Conservation (phyloP, 2,888 invertebrate species). For the Hydraecia micacea region DNA sequence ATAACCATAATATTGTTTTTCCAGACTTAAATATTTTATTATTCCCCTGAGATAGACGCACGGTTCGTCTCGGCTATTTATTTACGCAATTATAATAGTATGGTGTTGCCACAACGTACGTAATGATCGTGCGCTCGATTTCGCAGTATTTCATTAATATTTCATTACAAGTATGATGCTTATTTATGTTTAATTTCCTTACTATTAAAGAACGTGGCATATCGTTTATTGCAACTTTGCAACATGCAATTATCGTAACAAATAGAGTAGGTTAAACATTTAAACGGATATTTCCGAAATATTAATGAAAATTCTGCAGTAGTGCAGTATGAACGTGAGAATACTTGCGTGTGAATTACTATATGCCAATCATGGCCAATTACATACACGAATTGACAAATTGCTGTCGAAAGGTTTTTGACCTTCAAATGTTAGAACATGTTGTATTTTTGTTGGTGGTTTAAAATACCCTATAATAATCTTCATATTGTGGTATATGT, state of each 20-base stretch:
- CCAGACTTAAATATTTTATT: slow-evolving; percentile 33
- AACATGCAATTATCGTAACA: slow-evolving; percentile 38
- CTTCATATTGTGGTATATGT: not conserved
- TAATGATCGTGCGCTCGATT: slow-evolving; percentile 57
- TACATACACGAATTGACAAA: slow-evolving; percentile 78
- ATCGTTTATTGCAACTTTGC: slow-evolving; percentile 37
- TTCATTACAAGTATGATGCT: slow-evolving; percentile 40
- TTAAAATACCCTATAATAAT: not conserved
- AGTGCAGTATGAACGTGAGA: slow-evolving; percentile 69
- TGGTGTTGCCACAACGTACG: slow-evolving; percentile 47
- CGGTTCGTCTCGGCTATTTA: slow-evolving; percentile 43
- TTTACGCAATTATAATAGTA: slow-evolving; percentile 54
- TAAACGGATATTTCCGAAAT: slow-evolving; percentile 58
- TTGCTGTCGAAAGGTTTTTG: slow-evolving; percentile 79
- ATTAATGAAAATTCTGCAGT: slow-evolving; percentile 50
- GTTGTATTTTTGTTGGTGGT: slow-evolving; percentile 21
- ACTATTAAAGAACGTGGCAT: slow-evolving; percentile 45
- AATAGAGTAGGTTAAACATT: slow-evolving; percentile 45
- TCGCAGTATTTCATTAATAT: slow-evolving; percentile 56
- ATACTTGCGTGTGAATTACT: slow-evolving; percentile 74
- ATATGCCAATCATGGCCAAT: slow-evolving; percentile 75
- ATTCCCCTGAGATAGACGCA: slow-evolving; percentile 40
- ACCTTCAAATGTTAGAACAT: slow-evolving; percentile 70
- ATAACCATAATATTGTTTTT: slow-evolving; percentile 36
- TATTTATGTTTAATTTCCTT: slow-evolving; percentile 49